Conservation (phyloP, 2,113 vertebrate genomes). For the Forbesichthys papilliferus region DNA sequence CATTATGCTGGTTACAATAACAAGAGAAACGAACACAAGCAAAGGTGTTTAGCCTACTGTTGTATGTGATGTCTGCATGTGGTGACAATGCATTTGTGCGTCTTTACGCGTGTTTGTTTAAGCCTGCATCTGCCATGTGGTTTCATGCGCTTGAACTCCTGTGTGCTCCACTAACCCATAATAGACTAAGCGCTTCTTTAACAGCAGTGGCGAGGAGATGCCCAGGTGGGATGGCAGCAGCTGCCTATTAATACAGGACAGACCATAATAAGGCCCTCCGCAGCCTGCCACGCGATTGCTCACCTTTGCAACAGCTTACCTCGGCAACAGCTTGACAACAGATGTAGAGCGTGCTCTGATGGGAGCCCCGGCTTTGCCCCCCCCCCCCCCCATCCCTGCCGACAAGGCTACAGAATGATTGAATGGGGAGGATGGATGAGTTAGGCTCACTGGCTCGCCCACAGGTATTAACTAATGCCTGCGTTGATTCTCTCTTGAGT, state of each 20-base stretch:
- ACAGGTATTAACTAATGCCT: neutral
- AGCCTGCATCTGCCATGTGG: constrained; percentile 14
- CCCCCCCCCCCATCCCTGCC: neutral
- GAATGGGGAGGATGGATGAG: neutral
- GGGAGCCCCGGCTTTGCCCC: constrained; percentile 48
- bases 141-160: constrained; percentile 29
- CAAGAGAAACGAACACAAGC: too few relatives aligned
- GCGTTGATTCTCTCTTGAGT: too few relatives aligned
- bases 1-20: too few relatives aligned
- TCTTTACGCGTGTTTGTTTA: constrained; percentile 27
- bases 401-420: neutral
- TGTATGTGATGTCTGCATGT: too few relatives aligned
- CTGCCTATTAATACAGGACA: constrained; percentile 75
- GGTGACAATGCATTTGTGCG: constrained; percentile 33
- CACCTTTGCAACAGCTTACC: constrained; percentile 62
- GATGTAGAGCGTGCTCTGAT: constrained; percentile 71
- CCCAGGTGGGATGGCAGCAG: constrained; percentile 59
- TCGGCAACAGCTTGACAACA: constrained; percentile 79
- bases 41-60: too few relatives aligned
- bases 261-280: constrained; percentile 58
- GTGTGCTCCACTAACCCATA: constrained; percentile 37
- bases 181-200: constrained; percentile 36
- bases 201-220: constrained; percentile 48
- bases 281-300: constrained; percentile 13
- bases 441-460: neutral